Percentiles rank a stretch among this genome's conserved stretches.
Conservation (phyloP, 2,797 vertebrate genomes). For the Sternotherus odoratus region DNA sequence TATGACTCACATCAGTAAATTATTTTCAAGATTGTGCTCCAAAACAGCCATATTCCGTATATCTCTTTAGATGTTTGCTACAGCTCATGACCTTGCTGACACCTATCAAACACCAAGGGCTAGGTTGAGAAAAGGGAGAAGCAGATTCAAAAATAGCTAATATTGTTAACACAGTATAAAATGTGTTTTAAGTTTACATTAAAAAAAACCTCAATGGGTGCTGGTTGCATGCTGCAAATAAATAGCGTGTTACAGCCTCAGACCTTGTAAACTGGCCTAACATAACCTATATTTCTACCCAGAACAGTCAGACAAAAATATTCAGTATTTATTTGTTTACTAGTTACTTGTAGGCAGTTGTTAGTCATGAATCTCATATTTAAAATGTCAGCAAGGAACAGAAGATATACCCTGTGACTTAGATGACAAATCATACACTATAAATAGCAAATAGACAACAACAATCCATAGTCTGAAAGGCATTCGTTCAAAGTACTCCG, state of each 20-base stretch:
- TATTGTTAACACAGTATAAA: background rate
- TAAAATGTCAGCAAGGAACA: background rate
- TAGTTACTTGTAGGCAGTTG: background rate
- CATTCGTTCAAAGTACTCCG: background rate
- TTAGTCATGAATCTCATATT: conserved; percentile 5
- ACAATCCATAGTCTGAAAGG: rapidly evolving
- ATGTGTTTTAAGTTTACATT: background rate
- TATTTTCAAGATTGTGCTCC: background rate
- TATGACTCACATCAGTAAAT: background rate
- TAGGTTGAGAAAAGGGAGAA: background rate
- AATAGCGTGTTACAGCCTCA: background rate
- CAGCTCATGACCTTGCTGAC: background rate
- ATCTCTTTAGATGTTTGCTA: background rate
- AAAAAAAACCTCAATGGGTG: background rate
- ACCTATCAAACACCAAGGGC: background rate
- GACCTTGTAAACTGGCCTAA: background rate
- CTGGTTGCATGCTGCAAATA: background rate
- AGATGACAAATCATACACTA: background rate
- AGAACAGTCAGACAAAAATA: background rate
- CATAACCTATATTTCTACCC: background rate
- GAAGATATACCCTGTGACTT: background rate
- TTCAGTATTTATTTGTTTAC: background rate
- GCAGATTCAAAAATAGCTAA: conserved; percentile 3
- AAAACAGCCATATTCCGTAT: background rate
- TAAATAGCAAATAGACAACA: background rate